Evolutionary conservation across 35 echinoderm and acorn worm species (phyloP).

Genomic region (Lytechinus pictus): DNA sequence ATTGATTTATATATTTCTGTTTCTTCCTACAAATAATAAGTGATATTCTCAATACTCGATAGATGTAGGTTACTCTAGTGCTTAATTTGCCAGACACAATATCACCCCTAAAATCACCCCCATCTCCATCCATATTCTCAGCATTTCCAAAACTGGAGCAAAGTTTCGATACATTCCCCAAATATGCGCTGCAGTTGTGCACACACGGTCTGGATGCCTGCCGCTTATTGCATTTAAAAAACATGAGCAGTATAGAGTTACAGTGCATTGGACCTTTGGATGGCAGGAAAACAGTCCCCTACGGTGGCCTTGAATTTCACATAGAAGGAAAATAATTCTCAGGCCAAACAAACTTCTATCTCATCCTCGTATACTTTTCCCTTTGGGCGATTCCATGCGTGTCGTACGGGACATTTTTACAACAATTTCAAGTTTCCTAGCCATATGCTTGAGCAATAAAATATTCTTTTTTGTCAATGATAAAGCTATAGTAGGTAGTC

Average conservation of each 20-base stretch:
- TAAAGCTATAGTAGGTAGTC: too few relatives aligned
- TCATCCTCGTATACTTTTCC: too few relatives aligned
- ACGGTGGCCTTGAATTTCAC: neutral
- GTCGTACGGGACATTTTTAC: too few relatives aligned
- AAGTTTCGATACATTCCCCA: constrained; percentile 37
- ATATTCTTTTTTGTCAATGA: too few relatives aligned
- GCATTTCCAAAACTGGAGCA: neutral
- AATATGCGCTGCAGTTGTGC: constrained; percentile 35
- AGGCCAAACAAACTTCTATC: too few relatives aligned
- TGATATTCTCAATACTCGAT: too few relatives aligned
- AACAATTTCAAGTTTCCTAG: too few relatives aligned
- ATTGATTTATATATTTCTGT: too few relatives aligned
- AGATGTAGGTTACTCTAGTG: too few relatives aligned
- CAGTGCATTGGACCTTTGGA: neutral
- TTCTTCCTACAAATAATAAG: too few relatives aligned
- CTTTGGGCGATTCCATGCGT: too few relatives aligned
- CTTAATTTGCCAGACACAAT: neutral
- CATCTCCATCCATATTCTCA: neutral
- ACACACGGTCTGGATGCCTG: neutral
- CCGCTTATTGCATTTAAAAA: constrained; percentile 1
- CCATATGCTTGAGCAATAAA: too few relatives aligned
- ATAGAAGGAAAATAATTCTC: neutral
- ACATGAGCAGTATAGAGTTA: neutral
- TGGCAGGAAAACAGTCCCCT: neutral
- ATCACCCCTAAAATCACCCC: neutral